Percentiles rank a stretch among this genome's conserved stretches.
phyloP scores from a whole-genome alignment of 2,888 invertebrate species.

The Limulus polyphemus region DNA sequence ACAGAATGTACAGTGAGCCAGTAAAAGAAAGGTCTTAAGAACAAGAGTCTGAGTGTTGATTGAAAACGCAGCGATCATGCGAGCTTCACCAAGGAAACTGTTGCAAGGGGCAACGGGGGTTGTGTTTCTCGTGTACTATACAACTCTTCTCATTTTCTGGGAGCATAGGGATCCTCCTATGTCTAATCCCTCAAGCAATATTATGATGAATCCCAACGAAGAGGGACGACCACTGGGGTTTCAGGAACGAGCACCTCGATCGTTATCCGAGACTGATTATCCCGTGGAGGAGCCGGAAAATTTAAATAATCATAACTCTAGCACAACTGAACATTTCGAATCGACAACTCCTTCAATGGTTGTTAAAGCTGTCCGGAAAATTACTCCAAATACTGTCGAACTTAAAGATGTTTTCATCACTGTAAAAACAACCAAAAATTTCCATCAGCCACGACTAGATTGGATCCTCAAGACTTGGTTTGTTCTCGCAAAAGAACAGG shows the following conservation, averaged over 20 bases:
- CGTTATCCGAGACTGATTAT: neutral
- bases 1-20: no score
- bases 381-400: no score
- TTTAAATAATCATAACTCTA: neutral
- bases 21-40: no score
- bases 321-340: no score
- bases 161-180: neutral
- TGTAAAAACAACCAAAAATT: constrained; percentile 84
- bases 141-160: neutral
- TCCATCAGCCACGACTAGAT: constrained; percentile 68
- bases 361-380: no score
- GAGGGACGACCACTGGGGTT: neutral
- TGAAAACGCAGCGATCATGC: neutral
- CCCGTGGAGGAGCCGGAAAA: neutral
- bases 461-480: constrained; percentile 92
- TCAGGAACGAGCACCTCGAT: constrained; percentile 7
- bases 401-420: constrained; percentile 82
- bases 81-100: constrained; percentile 1
- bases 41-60: no score
- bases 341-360: no score
- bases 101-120: neutral
- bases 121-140: neutral
- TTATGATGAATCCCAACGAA: neutral
- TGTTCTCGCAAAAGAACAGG: constrained; percentile 78
- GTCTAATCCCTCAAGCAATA: neutral